Evolutionary conservation across 2,888 invertebrate genomes (phyloP).

Genomic region (Geotrupes spiniger): DNA sequence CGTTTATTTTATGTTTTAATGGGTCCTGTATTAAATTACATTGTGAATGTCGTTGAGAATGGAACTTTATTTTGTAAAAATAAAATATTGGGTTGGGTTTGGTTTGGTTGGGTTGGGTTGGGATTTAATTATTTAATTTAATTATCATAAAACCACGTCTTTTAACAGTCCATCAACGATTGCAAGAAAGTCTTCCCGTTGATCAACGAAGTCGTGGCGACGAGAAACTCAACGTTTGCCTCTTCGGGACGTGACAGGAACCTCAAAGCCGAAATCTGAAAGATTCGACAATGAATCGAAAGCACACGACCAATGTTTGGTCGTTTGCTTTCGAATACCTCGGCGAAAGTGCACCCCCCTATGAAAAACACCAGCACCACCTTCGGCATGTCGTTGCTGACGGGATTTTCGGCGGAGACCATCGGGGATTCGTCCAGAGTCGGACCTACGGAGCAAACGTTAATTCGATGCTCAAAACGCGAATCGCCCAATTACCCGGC

Average conservation of each 20-base stretch:
- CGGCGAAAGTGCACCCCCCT: slow-evolving; percentile 96
- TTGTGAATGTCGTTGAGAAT: too few relatives aligned
- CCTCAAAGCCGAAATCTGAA: slow-evolving; percentile 67
- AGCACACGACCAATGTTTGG: neutral
- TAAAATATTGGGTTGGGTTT: too few relatives aligned
- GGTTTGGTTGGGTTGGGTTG: too few relatives aligned
- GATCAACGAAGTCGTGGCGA: slow-evolving; percentile 88
- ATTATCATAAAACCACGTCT: too few relatives aligned
- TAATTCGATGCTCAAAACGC: neutral
- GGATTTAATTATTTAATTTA: too few relatives aligned
- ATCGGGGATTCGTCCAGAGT: slow-evolving; percentile 63
- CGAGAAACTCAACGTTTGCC: slow-evolving; percentile 82
- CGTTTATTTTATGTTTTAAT: too few relatives aligned
- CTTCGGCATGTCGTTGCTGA: slow-evolving; percentile 56
- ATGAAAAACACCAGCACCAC: slow-evolving; percentile 92
- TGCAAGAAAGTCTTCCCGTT: slow-evolving; percentile 86
- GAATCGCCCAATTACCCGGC: slow-evolving; percentile 56
- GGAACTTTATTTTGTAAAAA: too few relatives aligned
- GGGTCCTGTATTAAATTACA: too few relatives aligned
- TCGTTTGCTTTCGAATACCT: slow-evolving; percentile 47
- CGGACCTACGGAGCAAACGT: slow-evolving; percentile 51
- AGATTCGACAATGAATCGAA: slow-evolving; percentile 17
- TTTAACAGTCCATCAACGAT: slow-evolving; percentile 62
- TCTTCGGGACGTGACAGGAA: slow-evolving; percentile 75
- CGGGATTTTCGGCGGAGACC: slow-evolving; percentile 38